Conservation (phyloP, 2,888 invertebrate species). For the Ectobius pallidus region DNA sequence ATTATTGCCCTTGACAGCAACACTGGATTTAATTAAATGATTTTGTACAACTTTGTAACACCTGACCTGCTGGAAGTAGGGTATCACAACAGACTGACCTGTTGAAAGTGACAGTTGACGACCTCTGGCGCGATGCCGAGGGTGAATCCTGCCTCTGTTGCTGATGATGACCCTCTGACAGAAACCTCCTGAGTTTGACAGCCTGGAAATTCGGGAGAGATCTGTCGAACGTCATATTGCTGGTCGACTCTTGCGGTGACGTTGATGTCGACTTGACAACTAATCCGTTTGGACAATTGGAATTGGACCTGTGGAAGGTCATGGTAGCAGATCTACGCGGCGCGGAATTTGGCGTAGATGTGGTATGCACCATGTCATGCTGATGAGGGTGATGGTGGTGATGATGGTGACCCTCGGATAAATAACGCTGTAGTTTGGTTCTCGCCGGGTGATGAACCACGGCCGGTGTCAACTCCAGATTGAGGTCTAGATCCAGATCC, state of each 20-base stretch:
- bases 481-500: constrained; percentile 43
- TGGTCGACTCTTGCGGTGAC: neutral
- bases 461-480: constrained; percentile 44
- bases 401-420: constrained; percentile 44
- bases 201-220: neutral
- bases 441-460: constrained; percentile 33
- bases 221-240: neutral
- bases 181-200: neutral
- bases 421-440: constrained; percentile 42
- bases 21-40: too few relatives aligned
- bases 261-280: neutral
- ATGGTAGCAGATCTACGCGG: constrained; percentile 43
- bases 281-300: neutral
- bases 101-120: neutral
- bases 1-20: too few relatives aligned
- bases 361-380: constrained; percentile 8
- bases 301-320: constrained; percentile 44
- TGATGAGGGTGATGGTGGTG: too few relatives aligned
- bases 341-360: constrained; percentile 11
- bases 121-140: neutral
- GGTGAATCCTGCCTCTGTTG: neutral
- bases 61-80: too few relatives aligned
- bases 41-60: too few relatives aligned
- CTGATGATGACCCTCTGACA: constrained; percentile 4
- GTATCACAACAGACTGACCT: constrained; percentile 4